phyloP scores from a whole-genome alignment of 2,113 vertebrate species.

The Tupaia chinensis region DNA sequence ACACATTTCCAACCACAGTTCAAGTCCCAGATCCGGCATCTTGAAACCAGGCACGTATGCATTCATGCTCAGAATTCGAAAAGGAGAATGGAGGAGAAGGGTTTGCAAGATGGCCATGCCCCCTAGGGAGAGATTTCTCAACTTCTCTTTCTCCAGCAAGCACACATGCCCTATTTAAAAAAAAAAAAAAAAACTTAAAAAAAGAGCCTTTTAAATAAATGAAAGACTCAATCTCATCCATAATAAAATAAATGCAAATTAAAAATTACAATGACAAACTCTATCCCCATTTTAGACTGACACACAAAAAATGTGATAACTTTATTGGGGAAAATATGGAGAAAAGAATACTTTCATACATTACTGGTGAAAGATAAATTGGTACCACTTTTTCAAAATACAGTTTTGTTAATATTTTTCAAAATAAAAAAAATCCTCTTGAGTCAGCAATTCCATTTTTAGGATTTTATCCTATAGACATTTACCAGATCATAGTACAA shows the following conservation, averaged over 20 bases:
- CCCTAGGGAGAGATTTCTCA: too few species aligned
- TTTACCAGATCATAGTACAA: neutral
- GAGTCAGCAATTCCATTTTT: conserved; percentile 37
- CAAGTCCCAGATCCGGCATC: too few species aligned
- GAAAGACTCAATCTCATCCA: neutral
- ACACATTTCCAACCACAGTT: too few species aligned
- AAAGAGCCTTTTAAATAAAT: neutral
- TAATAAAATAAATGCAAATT: conserved; percentile 20
- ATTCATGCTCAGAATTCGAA: too few species aligned
- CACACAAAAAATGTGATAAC: conserved; percentile 42
- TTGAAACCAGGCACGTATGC: too few species aligned
- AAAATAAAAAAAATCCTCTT: conserved; percentile 44
- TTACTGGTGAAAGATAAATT: neutral
- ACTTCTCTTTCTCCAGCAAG: too few species aligned
- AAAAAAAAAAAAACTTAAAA: too few species aligned
- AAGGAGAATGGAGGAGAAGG: too few species aligned
- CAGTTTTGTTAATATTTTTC: conserved; percentile 26
- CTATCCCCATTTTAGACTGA: conserved; percentile 3
- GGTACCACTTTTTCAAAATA: neutral
- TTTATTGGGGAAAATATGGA: neutral
- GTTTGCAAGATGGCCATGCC: too few species aligned
- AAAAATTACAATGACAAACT: conserved; percentile 22
- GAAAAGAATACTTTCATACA: neutral
- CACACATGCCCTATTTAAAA: too few species aligned
- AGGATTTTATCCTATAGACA: neutral